Percentiles rank a stretch among this genome's conserved stretches.
phyloP scores from a whole-genome alignment of 1,140 invertebrate species.

The Oreohelix idahoensis region DNA sequence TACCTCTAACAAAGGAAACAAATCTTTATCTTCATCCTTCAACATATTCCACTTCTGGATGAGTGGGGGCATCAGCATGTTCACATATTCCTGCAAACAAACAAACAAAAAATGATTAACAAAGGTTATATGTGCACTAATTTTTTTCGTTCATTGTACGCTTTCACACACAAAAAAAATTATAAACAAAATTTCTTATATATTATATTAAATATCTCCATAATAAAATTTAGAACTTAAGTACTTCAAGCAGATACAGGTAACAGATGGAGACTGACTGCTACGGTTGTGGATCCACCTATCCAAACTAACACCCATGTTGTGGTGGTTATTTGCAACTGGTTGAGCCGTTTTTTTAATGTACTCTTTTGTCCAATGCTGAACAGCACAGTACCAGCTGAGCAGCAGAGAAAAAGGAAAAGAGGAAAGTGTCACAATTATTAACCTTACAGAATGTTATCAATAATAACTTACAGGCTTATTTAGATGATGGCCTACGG shows the following conservation, averaged over 20 bases:
- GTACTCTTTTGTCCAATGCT: not conserved
- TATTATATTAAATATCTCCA: too few species aligned
- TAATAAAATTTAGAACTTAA: too few species aligned
- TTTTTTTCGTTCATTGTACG: too few species aligned
- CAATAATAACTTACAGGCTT: constrained; percentile 78
- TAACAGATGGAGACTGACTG: too few species aligned
- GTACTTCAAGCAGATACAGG: too few species aligned
- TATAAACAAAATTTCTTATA: too few species aligned
- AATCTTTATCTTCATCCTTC: constrained; percentile 98
- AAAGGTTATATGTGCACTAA: too few species aligned
- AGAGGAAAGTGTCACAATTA: too few species aligned
- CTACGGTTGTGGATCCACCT: not conserved
- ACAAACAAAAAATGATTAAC: too few species aligned
- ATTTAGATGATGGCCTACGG: constrained; percentile 96
- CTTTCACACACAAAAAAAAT: too few species aligned
- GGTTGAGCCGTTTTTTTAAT: not conserved
- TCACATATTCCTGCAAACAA: constrained; percentile 85
- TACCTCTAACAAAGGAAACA: constrained; percentile 95
- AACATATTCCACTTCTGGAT: constrained; percentile 99
- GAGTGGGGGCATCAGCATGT: constrained; percentile 96
- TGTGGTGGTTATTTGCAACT: constrained; percentile 3
- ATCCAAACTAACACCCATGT: not conserved
- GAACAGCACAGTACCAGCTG: not conserved
- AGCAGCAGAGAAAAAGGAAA: not conserved
- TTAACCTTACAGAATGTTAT: too few species aligned